phyloP scores from a whole-genome alignment of 2,797 vertebrate species.

The Loris lydekkerianus region DNA sequence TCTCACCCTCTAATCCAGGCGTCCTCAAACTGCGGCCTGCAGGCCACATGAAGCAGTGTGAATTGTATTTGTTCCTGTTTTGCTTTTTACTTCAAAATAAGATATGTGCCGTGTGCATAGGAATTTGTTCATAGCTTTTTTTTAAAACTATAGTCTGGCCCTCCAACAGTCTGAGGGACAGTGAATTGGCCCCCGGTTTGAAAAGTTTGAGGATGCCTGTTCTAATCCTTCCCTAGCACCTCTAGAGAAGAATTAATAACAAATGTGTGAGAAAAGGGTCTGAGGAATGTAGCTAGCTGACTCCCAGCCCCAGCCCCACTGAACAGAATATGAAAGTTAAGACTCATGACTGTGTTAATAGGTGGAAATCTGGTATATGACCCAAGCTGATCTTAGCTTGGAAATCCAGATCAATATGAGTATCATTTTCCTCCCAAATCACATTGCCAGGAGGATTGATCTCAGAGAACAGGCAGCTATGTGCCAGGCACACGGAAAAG shows the following conservation, averaged over 20 bases:
- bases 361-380: neutral
- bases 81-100: too few species aligned
- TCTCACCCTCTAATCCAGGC: neutral
- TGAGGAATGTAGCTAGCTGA: neutral
- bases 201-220: too few species aligned
- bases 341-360: neutral
- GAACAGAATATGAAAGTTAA: neutral
- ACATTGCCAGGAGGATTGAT: neutral
- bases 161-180: too few species aligned
- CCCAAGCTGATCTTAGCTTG: neutral
- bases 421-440: neutral
- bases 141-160: too few species aligned
- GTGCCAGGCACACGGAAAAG: neutral
- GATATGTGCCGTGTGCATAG: too few species aligned
- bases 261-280: neutral
- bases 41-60: too few species aligned
- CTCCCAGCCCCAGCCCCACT: neutral
- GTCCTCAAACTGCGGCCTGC: too few species aligned
- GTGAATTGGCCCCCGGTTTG: too few species aligned
- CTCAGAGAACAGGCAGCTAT: neutral
- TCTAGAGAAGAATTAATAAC: neutral
- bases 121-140: too few species aligned
- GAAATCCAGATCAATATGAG: neutral
- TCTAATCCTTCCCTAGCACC: neutral
- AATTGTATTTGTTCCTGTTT: too few species aligned